A percentile compares a stretch with the other conserved stretches of the same genome.
Evolutionary conservation across 2,113 vertebrate species (phyloP).

Genomic region (Hiodon alosoides): DNA sequence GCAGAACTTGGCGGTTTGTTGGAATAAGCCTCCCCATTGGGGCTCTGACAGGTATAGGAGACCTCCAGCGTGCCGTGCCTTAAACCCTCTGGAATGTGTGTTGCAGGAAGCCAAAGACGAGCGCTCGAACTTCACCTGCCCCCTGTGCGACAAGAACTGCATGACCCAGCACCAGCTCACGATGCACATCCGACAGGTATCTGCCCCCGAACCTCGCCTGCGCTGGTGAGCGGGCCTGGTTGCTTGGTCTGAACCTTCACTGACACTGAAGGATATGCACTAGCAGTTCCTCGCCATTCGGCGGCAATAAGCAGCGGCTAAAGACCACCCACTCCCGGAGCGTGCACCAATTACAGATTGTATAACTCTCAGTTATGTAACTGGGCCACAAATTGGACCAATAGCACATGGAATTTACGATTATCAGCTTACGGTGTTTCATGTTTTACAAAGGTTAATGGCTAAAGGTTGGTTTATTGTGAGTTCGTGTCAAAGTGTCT

Average conservation of each 20-base stretch:
- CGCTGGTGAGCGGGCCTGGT: too few species aligned
- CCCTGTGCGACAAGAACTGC: constrained; percentile 89
- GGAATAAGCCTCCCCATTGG: too few species aligned
- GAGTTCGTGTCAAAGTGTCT: too few species aligned
- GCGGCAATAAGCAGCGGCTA: neutral
- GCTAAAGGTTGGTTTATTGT: too few species aligned
- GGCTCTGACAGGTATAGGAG: too few species aligned
- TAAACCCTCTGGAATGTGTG: neutral
- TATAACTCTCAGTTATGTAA: neutral
- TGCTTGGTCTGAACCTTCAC: too few species aligned
- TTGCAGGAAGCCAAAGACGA: constrained; percentile 88
- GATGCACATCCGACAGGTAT: constrained; percentile 97
- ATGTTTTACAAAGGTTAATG: too few species aligned
- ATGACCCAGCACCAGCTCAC: constrained; percentile 88
- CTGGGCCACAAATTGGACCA: neutral
- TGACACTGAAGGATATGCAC: too few species aligned
- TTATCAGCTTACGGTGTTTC: neutral
- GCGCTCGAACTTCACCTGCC: constrained; percentile 77
- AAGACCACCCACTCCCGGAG: neutral
- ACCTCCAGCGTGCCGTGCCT: too few species aligned
- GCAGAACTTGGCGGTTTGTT: too few species aligned
- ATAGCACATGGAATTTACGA: neutral
- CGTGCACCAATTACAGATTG: neutral
- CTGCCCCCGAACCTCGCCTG: neutral
- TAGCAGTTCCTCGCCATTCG: neutral